Evolutionary conservation across 2,797 vertebrate species (phyloP).

Genomic region (Petrocephalus schoutedeni): DNA sequence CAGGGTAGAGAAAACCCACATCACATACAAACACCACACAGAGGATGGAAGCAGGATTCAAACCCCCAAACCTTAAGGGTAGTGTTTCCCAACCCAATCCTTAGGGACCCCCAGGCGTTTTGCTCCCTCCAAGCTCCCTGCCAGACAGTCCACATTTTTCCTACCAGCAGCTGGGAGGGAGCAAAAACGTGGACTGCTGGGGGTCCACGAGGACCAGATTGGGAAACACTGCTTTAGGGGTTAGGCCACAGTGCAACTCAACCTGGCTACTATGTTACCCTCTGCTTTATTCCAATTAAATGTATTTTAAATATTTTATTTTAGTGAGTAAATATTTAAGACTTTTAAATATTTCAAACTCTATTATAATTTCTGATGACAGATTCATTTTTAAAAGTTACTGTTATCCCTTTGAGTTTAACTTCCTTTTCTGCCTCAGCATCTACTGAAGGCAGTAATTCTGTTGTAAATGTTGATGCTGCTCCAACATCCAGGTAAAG

Average conservation of each 20-base stretch:
- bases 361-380: not conserved
- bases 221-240: not conserved
- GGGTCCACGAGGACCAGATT: not conserved
- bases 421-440: not conserved
- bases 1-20: not conserved
- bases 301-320: not conserved
- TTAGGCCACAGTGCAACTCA: not conserved
- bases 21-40: not conserved
- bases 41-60: not conserved
- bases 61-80: not conserved
- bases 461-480: not conserved
- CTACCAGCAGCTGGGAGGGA: not conserved
- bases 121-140: not conserved
- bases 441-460: not conserved
- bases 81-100: not conserved
- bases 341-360: slow-evolving; percentile 2
- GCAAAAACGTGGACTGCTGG: not conserved
- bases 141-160: not conserved
- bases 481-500: not conserved
- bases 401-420: not conserved
- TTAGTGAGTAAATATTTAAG: slow-evolving; percentile 14
- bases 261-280: not conserved
- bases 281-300: slow-evolving; percentile 5
- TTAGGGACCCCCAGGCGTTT: not conserved
- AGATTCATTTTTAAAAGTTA: slow-evolving; percentile 7